A percentile compares a stretch with the other conserved stretches of the same genome.
Conservation (phyloP, 2,797 vertebrate genomes). For the Sebastes vulpes region DNA sequence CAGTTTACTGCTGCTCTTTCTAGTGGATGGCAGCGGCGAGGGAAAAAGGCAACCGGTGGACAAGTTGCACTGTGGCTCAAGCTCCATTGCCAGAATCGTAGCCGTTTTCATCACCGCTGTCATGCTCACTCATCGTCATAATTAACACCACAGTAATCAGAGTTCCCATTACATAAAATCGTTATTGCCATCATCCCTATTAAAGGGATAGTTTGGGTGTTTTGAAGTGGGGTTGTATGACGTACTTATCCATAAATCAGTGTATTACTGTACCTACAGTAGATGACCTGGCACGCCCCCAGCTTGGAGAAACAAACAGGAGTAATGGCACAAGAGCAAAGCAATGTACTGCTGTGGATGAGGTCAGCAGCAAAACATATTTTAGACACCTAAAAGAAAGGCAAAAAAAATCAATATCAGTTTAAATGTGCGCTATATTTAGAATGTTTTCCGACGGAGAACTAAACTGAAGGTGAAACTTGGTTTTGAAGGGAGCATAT, state of each 20-base stretch:
- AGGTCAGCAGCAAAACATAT: background rate
- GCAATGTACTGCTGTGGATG: background rate
- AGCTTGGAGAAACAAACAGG: background rate
- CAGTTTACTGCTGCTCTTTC: slow-evolving; percentile 62
- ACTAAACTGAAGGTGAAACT: background rate
- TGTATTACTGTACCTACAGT: background rate
- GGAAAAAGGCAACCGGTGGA: slow-evolving; percentile 27
- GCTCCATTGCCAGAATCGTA: background rate
- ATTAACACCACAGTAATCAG: background rate
- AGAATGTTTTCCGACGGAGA: background rate
- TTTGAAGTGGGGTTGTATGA: background rate
- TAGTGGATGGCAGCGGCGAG: slow-evolving; percentile 37
- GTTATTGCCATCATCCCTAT: background rate
- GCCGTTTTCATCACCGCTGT: background rate
- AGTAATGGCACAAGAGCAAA: background rate
- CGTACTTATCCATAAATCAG: background rate
- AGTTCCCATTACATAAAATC: background rate
- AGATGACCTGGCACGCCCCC: background rate
- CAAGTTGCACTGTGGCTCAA: slow-evolving; percentile 1
- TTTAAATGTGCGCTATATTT: background rate
- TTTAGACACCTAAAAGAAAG: background rate
- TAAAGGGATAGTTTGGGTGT: background rate
- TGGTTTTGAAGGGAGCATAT: background rate
- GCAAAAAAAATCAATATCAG: background rate
- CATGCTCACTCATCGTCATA: background rate